Evolutionary conservation across 2,888 invertebrate genomes (phyloP).

Genomic region (Parasteatoda lunata): DNA sequence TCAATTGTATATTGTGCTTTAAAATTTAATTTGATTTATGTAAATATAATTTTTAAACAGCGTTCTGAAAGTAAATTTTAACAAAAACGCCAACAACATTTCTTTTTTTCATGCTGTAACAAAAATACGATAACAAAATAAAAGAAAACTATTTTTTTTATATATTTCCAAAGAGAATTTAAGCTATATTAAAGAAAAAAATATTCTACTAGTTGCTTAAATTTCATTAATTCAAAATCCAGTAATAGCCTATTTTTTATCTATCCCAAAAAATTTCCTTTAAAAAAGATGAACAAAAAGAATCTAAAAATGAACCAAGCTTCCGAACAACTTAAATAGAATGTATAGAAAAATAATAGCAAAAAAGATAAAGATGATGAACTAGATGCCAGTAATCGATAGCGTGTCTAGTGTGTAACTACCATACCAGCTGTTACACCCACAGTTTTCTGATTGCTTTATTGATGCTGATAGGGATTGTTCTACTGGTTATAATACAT

Average conservation of each 20-base stretch:
- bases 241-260: no score
- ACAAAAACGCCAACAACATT: background rate
- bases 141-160: no score
- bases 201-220: no score
- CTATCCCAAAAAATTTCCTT: no score
- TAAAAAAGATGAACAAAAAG: no score
- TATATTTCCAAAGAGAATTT: no score
- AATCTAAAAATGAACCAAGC: background rate
- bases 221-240: no score
- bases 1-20: background rate
- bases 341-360: constrained; percentile 2
- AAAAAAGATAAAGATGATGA: constrained; percentile 15
- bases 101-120: no score
- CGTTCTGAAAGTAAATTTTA: background rate
- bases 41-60: background rate
- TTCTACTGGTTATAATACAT: constrained; percentile 1
- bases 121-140: no score
- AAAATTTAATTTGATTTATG: background rate
- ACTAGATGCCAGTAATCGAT: constrained; percentile 24
- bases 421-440: constrained; percentile 36
- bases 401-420: constrained; percentile 13
- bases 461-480: constrained; percentile 1
- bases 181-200: no score
- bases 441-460: constrained; percentile 20
- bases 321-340: constrained; percentile 2